These are phyloP conservation scores for Mustela lutreola DNA, from an alignment of 2,113 vertebrate genomes.

Conservation along the genomic window DNA sequence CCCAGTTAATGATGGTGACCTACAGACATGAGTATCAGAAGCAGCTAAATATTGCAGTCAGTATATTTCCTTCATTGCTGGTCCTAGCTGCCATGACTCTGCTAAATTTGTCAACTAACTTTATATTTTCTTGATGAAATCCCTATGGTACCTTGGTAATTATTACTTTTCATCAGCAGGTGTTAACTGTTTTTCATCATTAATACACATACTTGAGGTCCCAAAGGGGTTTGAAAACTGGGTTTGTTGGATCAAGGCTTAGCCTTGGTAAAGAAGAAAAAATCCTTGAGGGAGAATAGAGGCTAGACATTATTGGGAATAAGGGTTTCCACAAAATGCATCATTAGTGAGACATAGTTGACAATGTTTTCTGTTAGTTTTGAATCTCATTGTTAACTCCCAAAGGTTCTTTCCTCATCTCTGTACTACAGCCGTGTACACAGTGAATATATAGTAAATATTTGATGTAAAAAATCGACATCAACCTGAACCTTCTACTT, in stretches of 20 bases:
- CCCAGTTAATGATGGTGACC: neutral
- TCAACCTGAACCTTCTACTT: neutral
- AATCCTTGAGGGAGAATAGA: neutral
- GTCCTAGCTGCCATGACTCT: neutral
- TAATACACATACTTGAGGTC: neutral
- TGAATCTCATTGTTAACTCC: neutral
- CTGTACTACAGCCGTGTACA: neutral
- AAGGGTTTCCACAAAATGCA: neutral
- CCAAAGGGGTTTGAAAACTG: neutral
- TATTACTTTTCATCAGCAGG: slow-evolving; percentile 25
- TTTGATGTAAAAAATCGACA: neutral
- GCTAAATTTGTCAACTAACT: slow-evolving; percentile 7
- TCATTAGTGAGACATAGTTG: neutral
- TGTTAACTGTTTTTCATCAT: slow-evolving; percentile 29
- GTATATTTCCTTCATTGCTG: neutral
- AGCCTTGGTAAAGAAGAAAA: neutral
- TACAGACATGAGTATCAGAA: neutral
- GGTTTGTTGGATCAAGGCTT: neutral
- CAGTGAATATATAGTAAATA: neutral
- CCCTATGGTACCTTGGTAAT: neutral
- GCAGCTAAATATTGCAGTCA: neutral
- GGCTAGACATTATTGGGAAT: neutral
- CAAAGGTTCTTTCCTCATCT: neutral
- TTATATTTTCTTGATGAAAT: slow-evolving; percentile 50
- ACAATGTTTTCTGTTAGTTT: neutral